These are phyloP conservation scores for Atherinosoma microstoma DNA, from an alignment of 2,797 vertebrate genomes.

Conservation along the genomic window DNA sequence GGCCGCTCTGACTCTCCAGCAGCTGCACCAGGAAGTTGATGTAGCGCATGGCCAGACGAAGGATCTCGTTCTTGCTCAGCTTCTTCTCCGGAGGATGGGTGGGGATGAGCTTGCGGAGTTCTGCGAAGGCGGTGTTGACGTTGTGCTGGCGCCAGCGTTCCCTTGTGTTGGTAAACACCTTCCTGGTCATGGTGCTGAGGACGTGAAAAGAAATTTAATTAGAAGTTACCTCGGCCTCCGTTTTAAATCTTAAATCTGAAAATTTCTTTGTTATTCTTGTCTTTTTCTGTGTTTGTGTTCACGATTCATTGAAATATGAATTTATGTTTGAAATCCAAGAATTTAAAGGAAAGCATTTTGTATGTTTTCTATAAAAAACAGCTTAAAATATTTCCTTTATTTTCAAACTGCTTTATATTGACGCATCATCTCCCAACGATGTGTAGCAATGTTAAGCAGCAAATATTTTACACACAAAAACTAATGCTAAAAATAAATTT, in stretches of 20 bases:
- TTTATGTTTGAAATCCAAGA: background rate
- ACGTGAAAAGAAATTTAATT: background rate
- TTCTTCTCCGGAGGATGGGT: constrained; percentile 98
- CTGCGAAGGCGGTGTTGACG: constrained; percentile 95
- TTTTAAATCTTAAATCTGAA: background rate
- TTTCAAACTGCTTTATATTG: background rate
- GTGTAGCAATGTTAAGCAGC: background rate
- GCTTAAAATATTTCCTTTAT: background rate
- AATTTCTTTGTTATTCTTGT: background rate
- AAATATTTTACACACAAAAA: background rate
- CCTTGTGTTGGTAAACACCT: constrained; percentile 94
- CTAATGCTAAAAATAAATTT: background rate
- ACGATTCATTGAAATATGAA: background rate
- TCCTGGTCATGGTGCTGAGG: constrained; percentile 89
- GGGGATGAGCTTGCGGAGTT: constrained; percentile 95
- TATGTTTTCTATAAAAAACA: background rate
- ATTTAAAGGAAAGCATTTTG: background rate
- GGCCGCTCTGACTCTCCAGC: constrained; percentile 90
- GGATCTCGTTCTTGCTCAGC: constrained; percentile 98
- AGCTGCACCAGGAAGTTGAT: constrained; percentile 96
- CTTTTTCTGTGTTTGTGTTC: background rate
- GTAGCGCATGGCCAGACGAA: constrained; percentile 96
- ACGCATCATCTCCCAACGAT: background rate
- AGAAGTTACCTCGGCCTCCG: too few relatives aligned
- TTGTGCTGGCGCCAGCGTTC: constrained; percentile 98